Evolutionary conservation across 2,113 vertebrate species (phyloP).

Genomic region (Pontoporia blainvillei): DNA sequence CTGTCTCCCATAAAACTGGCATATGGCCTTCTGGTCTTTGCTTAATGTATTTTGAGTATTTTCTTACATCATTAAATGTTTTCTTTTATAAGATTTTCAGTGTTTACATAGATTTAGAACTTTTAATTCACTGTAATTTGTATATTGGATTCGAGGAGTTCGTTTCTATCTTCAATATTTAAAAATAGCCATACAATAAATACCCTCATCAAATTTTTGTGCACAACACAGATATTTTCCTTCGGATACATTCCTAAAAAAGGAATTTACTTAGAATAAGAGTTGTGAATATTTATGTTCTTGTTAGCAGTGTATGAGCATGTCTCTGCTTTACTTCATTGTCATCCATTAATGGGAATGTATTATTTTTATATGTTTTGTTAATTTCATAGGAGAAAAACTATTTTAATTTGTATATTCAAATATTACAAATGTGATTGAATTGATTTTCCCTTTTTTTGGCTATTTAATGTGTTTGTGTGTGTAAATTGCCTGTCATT

Average conservation of each 20-base stretch:
- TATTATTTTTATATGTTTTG: background rate
- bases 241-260: background rate
- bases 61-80: background rate
- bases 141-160: background rate
- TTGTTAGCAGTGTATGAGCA: background rate
- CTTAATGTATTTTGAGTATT: background rate
- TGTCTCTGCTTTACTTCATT: background rate
- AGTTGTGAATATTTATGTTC: background rate
- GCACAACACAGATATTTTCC: background rate
- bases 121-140: background rate
- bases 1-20: background rate
- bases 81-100: background rate
- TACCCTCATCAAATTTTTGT: background rate
- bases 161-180: background rate
- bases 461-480: background rate
- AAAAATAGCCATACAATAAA: background rate
- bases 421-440: background rate
- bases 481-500: background rate
- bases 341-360: background rate
- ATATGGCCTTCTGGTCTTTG: background rate
- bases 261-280: background rate
- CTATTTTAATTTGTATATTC: background rate
- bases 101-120: background rate
- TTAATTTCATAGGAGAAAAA: background rate
- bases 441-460: background rate